phyloP scores from a whole-genome alignment of 2,888 invertebrate genomes.

The Hymenopus coronatus region DNA sequence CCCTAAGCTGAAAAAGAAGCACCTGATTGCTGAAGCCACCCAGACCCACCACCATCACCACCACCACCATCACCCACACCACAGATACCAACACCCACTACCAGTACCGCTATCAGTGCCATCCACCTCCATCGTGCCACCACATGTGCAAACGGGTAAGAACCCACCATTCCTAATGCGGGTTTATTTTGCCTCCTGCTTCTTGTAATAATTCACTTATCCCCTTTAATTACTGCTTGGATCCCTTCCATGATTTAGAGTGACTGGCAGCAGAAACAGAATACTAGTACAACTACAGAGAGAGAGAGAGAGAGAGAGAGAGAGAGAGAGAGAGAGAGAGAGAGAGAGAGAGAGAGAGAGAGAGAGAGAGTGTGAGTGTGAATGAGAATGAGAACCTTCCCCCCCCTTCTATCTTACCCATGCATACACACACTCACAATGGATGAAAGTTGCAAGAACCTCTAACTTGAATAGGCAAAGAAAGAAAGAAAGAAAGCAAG shows the following conservation, averaged over 20 bases:
- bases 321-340: background rate
- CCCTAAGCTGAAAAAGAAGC: slow-evolving; percentile 49
- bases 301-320: slow-evolving; percentile 2
- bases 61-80: slow-evolving; percentile 23
- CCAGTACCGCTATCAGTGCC: slow-evolving; percentile 47
- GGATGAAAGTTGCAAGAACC: background rate
- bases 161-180: slow-evolving; percentile 39
- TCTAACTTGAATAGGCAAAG: background rate
- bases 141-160: slow-evolving; percentile 59
- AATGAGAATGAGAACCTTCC: too few species aligned
- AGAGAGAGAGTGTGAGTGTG: background rate
- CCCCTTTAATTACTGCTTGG: slow-evolving; percentile 43
- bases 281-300: slow-evolving; percentile 44
- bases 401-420: background rate
- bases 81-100: slow-evolving; percentile 38
- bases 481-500: slow-evolving; percentile 5
- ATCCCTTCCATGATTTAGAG: slow-evolving; percentile 51
- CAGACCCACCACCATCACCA: slow-evolving; percentile 44
- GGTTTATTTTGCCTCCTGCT: slow-evolving; percentile 31
- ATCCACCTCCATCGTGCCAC: slow-evolving; percentile 41
- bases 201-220: slow-evolving; percentile 25
- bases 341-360: slow-evolving; percentile 23
- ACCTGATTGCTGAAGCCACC: slow-evolving; percentile 48
- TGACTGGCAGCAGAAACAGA: slow-evolving; percentile 17
- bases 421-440: background rate